phyloP scores from a whole-genome alignment of 2,797 vertebrate genomes.

The Sebastes aleutianus region DNA sequence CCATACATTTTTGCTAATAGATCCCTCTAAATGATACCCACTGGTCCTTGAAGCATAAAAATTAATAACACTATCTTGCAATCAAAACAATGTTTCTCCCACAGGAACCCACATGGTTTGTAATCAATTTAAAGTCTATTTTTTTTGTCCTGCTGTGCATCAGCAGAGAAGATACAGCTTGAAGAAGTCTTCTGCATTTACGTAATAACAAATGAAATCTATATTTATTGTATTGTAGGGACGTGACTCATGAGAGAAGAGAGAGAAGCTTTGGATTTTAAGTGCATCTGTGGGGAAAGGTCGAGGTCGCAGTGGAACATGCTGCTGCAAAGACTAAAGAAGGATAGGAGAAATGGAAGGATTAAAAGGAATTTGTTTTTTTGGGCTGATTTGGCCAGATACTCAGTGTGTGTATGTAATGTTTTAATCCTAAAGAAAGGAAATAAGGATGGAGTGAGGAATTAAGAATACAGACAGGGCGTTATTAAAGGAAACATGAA shows the following conservation, averaged over 20 bases:
- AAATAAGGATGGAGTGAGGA: not conserved
- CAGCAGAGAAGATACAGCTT: not conserved
- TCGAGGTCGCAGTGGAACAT: not conserved
- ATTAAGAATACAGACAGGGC: not conserved
- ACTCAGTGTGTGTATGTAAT: not conserved
- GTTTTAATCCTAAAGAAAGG: not conserved
- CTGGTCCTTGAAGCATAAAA: too few relatives aligned
- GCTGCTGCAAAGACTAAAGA: not conserved
- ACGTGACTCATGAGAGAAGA: not conserved
- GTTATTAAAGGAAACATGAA: not conserved
- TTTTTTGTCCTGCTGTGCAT: not conserved
- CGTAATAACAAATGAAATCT: not conserved
- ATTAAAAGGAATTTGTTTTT: constrained; percentile 13
- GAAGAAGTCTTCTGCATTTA: not conserved
- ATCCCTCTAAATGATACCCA: too few relatives aligned
- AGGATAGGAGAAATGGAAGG: not conserved
- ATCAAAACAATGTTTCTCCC: not conserved
- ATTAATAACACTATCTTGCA: not conserved
- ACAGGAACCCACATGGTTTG: not conserved
- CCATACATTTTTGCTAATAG: too few relatives aligned
- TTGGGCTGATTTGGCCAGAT: not conserved
- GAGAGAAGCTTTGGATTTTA: constrained; percentile 1
- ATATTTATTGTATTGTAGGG: not conserved
- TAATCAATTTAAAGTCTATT: not conserved
- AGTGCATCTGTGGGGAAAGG: constrained; percentile 2